A percentile compares a stretch with the other conserved stretches of the same genome.
Conservation (phyloP, 2,113 vertebrate species). For the Halichoeres trimaculatus region DNA sequence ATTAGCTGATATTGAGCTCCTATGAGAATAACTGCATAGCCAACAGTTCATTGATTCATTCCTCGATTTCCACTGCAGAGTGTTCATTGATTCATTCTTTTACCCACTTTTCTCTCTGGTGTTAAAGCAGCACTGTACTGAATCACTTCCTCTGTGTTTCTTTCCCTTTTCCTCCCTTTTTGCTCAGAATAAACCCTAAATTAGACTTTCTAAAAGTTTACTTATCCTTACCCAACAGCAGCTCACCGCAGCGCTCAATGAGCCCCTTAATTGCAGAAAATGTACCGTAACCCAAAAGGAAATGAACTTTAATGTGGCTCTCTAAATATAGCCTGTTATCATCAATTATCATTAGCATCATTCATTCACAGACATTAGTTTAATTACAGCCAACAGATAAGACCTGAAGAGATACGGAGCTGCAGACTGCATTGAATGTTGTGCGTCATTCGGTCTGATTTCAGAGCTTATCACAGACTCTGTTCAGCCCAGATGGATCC, state of each 20-base stretch:
- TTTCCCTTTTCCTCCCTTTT: background rate
- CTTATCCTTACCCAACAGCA: background rate
- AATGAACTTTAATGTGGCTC: background rate
- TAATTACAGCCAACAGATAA: constrained; percentile 24
- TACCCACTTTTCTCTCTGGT: constrained; percentile 19
- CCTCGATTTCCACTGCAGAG: constrained; percentile 38
- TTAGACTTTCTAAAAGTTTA: background rate
- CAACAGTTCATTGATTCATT: constrained; percentile 56
- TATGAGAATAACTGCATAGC: constrained; percentile 31
- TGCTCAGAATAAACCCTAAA: background rate
- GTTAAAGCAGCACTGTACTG: background rate
- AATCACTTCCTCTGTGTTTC: background rate
- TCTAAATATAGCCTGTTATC: constrained; percentile 8
- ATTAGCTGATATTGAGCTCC: constrained; percentile 23
- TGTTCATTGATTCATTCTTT: constrained; percentile 36
- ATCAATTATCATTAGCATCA: constrained; percentile 24
- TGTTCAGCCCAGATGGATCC: background rate
- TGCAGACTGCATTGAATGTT: background rate
- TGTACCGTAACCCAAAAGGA: constrained; percentile 6
- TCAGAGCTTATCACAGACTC: background rate
- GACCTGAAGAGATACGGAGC: constrained; percentile 10
- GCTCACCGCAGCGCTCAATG: background rate
- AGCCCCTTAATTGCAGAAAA: background rate
- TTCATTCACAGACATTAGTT: constrained; percentile 32
- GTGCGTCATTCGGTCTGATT: constrained; percentile 3